These are phyloP conservation scores for Danionella dracula DNA, from an alignment of 2,797 vertebrate species.

Conservation along the genomic window DNA sequence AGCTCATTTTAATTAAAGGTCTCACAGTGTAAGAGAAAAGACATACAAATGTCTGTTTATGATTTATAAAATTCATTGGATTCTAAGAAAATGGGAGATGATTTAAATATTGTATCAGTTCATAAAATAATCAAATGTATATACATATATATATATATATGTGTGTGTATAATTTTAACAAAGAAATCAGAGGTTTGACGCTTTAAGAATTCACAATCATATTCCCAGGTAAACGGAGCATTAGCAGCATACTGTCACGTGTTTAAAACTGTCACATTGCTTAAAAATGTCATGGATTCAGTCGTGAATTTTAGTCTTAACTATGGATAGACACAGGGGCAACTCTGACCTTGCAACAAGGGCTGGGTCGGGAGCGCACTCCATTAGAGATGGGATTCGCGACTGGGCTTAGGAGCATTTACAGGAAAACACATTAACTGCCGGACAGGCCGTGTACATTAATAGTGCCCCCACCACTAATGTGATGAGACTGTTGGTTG, in stretches of 20 bases:
- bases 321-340: conserved; percentile 7
- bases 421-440: conserved; percentile 57
- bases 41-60: no score
- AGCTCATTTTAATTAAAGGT: no score
- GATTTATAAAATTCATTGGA: no score
- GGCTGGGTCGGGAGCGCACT: conserved; percentile 51
- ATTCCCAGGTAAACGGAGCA: neutral
- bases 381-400: conserved; percentile 59
- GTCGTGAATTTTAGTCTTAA: conserved; percentile 11
- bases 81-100: no score
- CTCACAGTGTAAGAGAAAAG: no score
- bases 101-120: no score
- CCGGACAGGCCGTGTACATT: conserved; percentile 52
- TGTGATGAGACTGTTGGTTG: conserved; percentile 24
- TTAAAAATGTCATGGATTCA: neutral
- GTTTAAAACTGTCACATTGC: conserved; percentile 42
- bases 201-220: neutral
- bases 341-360: conserved; percentile 60
- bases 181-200: no score
- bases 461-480: conserved; percentile 53
- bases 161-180: no score
- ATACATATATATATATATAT: no score
- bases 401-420: conserved; percentile 47
- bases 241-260: conserved; percentile 50
- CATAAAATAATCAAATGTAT: no score